Evolutionary conservation across 2,888 invertebrate genomes (phyloP), one percentile per base, ranked within the genome.

Genomic region (Synanthedon formicaeformis): DNA sequence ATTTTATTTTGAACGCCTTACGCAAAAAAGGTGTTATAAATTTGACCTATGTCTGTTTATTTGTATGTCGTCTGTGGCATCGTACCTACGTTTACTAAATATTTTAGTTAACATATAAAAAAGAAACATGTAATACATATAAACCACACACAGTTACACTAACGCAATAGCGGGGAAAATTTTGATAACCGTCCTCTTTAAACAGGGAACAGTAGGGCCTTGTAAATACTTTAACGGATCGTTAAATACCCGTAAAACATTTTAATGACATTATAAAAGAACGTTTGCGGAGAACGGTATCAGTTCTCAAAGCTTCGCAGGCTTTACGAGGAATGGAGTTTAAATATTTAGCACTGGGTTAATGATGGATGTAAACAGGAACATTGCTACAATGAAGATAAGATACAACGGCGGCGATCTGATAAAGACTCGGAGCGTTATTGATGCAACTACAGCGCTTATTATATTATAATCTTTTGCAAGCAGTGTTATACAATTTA

Each of bases 251-350:
- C 69, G 74, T 82, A 73, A 81, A 16, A 81, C 71, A 67, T 72
- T 75, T 82, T 81, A 81, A 83, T 78, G 78, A 75, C 70, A 74
- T 71, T 74, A 78, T 79, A 75, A 77, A 74, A 75, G 66, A 61
- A 50, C 41, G 63, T 63, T 59, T 58, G 60, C 60, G 58, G 64
- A 41, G 34, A 62, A 60, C 60, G 61, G 60, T 67, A 64, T 65
- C 62, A 62, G 59, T 62, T 60, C 56, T 54, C 40, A 50, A 52
- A 52, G 27, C 16, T 12, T 52, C 23, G 45, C 18, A 48, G 8
- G 16, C 16, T 49, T 49, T 49, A 49, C 49, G 49, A 49, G 49
- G 12, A 23, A 14, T 49, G 49, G 12, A 45, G 14, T 45, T 45
- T 45, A 45, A 45, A 16, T 16, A 18, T 49, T 49, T 49, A 16